These are phyloP conservation scores for Halictus quadricinctus DNA, from an alignment of 2,888 invertebrate genomes.

Conservation along the genomic window DNA sequence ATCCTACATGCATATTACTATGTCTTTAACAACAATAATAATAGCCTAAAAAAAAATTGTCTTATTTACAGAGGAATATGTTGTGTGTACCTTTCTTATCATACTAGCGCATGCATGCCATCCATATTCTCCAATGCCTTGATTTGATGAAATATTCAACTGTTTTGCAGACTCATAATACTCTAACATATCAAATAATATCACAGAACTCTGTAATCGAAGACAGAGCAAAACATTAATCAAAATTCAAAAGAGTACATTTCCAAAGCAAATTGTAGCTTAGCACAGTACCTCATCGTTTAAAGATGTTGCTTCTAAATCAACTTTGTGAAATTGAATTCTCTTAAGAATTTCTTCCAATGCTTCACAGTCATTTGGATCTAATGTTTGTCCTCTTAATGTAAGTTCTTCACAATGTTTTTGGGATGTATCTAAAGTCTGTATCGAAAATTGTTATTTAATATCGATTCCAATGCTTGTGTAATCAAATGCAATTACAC, in stretches of 20 bases:
- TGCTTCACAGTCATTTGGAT: conserved; percentile 89
- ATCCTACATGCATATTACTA: conserved; percentile 11
- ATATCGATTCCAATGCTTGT: neutral
- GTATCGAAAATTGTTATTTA: conserved; percentile 27
- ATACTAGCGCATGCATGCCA: conserved; percentile 93
- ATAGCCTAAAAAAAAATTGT: neutral
- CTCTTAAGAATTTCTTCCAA: conserved; percentile 92
- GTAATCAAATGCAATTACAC: neutral
- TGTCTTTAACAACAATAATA: conserved; percentile 7
- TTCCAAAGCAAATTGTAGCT: neutral
- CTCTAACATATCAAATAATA: conserved; percentile 95
- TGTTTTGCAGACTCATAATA: conserved; percentile 92
- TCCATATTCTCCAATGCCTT: conserved; percentile 89
- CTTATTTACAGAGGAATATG: conserved; percentile 14
- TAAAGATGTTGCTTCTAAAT: conserved; percentile 87
- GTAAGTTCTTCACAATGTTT: conserved; percentile 86
- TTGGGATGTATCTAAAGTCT: conserved; percentile 81
- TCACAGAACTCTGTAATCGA: conserved; percentile 84
- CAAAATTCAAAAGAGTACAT: neutral
- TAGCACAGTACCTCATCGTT: conserved; percentile 87
- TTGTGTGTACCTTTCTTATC: conserved; percentile 87
- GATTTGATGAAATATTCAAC: conserved; percentile 90
- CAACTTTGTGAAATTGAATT: conserved; percentile 88
- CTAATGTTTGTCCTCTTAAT: conserved; percentile 85
- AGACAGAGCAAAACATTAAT: conserved; percentile 24